These are phyloP conservation scores for Ridgeia piscesae DNA, from an alignment of 1,140 invertebrate species.

Conservation along the genomic window DNA sequence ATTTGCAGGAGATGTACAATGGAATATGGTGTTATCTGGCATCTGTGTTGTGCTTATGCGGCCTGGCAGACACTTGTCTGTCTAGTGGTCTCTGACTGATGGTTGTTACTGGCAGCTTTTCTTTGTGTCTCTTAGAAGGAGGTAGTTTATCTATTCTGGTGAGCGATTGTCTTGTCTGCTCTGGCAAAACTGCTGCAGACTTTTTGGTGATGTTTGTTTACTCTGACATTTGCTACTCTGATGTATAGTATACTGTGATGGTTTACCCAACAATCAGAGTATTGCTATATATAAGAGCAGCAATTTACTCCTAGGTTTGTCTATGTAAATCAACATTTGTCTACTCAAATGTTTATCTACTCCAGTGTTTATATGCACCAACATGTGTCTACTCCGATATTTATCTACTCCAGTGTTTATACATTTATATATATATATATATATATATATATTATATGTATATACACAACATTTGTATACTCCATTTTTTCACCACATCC, in stretches of 20 bases:
- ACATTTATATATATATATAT: neutral
- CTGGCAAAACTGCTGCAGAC: too few species aligned
- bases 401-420: neutral
- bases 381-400: neutral
- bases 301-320: neutral
- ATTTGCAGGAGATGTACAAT: neutral
- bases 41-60: neutral
- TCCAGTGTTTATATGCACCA: neutral
- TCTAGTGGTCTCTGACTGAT: too few species aligned
- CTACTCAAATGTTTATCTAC: neutral
- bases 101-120: too few species aligned
- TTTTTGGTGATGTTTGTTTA: too few species aligned
- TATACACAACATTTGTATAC: neutral
- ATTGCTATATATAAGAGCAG: too few species aligned
- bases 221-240: too few species aligned
- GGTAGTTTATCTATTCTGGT: too few species aligned
- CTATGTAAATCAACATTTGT: neutral
- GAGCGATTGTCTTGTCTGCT: too few species aligned
- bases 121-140: too few species aligned
- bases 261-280: neutral
- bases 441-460: too few species aligned
- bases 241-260: neutral
- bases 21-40: neutral
- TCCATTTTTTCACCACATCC: neutral
- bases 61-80: too few species aligned